Conservation (phyloP, 2,113 vertebrate species). For the Prunella himalayana region DNA sequence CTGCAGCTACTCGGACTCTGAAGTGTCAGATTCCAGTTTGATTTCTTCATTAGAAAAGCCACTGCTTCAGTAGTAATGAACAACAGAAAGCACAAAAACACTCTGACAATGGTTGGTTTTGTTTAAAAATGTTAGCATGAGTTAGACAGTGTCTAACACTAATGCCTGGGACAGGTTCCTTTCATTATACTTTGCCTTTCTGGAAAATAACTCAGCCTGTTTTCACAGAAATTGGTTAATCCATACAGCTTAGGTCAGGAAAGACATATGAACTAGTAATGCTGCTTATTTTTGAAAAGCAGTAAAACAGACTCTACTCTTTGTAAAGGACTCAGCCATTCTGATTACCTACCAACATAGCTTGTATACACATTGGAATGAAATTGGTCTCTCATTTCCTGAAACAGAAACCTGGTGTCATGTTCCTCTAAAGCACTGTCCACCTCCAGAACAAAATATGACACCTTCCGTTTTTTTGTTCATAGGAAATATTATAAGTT, state of each 20-base stretch:
- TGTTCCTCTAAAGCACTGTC: not conserved
- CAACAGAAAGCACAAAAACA: not conserved
- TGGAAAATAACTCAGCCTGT: slow-evolving; percentile 24
- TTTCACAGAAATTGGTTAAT: slow-evolving; percentile 14
- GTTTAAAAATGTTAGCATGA: not conserved
- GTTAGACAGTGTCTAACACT: not conserved
- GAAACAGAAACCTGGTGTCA: not conserved
- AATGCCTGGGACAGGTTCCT: not conserved
- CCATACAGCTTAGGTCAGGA: not conserved
- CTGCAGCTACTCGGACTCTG: slow-evolving; percentile 8
- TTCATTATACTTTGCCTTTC: slow-evolving; percentile 33
- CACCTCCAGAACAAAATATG: not conserved
- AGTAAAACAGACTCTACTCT: not conserved
- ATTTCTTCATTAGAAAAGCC: slow-evolving; percentile 48
- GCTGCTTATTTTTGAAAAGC: not conserved
- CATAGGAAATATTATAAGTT: not conserved
- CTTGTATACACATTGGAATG: not conserved
- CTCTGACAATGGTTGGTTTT: not conserved
- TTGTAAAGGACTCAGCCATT: not conserved
- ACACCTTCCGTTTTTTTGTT: not conserved
- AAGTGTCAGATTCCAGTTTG: slow-evolving; percentile 46
- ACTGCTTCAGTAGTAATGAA: slow-evolving; percentile 11
- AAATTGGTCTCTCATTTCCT: not conserved
- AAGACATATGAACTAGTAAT: not conserved
- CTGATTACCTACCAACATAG: not conserved